phyloP scores from a whole-genome alignment of 2,797 vertebrate genomes.

The Otolemur crassicaudatus region DNA sequence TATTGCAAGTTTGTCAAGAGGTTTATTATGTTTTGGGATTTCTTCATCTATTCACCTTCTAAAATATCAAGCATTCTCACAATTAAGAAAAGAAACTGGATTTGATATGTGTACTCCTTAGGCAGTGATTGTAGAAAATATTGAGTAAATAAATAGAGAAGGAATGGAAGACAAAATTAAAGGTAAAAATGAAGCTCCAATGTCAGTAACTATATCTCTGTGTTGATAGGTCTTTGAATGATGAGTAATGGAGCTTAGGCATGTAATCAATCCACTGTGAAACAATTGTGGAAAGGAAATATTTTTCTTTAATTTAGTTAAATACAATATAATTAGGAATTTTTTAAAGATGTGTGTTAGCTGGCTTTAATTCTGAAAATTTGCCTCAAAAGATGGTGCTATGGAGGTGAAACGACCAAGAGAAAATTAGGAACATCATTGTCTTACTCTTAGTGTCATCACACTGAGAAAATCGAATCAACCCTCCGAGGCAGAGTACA shows the following conservation, averaged over 20 bases:
- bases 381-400: conserved; percentile 38
- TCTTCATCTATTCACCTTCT: neutral
- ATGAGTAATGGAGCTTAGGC: conserved; percentile 53
- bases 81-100: conserved; percentile 59
- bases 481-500: neutral
- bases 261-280: neutral
- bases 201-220: conserved; percentile 33
- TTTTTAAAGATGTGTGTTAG: conserved; percentile 9
- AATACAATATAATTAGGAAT: neutral
- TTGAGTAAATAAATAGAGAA: conserved; percentile 33
- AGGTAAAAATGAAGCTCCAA: conserved; percentile 35
- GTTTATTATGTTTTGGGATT: neutral
- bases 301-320: conserved; percentile 43
- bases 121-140: conserved; percentile 40
- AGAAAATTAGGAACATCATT: conserved; percentile 56
- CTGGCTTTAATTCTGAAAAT: conserved; percentile 47
- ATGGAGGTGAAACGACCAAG: neutral
- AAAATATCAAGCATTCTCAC: neutral
- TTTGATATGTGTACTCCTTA: conserved; percentile 54
- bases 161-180: neutral
- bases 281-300: neutral
- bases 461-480: conserved; percentile 61
- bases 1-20: neutral
- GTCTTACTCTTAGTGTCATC: conserved; percentile 36
- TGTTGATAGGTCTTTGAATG: conserved; percentile 29